Evolutionary conservation across 2,113 vertebrate genomes (phyloP).

Genomic region (Myxocyprinus asiaticus): DNA sequence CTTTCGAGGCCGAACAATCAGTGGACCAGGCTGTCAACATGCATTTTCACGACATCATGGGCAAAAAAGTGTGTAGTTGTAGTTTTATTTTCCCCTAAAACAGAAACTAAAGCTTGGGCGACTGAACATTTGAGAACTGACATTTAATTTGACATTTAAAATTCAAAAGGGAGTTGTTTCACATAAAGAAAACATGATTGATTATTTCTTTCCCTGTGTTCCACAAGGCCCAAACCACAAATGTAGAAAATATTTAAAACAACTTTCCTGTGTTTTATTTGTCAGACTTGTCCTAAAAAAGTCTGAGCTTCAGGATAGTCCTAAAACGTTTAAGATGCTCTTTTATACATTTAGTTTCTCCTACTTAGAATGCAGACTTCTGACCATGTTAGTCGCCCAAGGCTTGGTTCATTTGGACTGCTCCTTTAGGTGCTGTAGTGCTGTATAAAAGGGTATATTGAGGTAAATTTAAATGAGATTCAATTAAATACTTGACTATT

Average conservation of each 20-base stretch:
- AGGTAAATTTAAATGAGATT: neutral
- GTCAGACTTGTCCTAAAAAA: no score
- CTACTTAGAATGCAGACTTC: slow-evolving; percentile 56
- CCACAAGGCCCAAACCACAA: no score
- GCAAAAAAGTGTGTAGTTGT: slow-evolving; percentile 99
- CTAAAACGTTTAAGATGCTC: no score
- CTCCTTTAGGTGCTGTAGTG: slow-evolving; percentile 92
- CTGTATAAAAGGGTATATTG: neutral
- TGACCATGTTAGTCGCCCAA: slow-evolving; percentile 80
- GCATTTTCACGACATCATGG: slow-evolving; percentile 99
- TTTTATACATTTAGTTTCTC: slow-evolving; percentile 1
- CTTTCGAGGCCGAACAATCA: slow-evolving; percentile 99
- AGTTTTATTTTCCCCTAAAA: slow-evolving; percentile 99
- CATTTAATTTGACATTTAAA: neutral
- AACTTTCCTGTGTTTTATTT: no score
- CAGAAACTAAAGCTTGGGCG: slow-evolving; percentile 93
- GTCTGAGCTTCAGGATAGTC: no score
- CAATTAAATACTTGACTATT: no score
- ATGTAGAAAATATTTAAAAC: no score
- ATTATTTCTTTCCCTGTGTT: no score
- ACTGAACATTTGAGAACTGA: slow-evolving; percentile 61
- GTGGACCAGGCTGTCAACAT: slow-evolving; percentile 99
- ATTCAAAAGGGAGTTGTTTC: neutral
- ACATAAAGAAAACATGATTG: neutral
- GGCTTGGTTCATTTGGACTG: slow-evolving; percentile 92